Base-by-base conservation (phyloP, 2,113 vertebrate species). In the Pollachius pollachius region DNA sequence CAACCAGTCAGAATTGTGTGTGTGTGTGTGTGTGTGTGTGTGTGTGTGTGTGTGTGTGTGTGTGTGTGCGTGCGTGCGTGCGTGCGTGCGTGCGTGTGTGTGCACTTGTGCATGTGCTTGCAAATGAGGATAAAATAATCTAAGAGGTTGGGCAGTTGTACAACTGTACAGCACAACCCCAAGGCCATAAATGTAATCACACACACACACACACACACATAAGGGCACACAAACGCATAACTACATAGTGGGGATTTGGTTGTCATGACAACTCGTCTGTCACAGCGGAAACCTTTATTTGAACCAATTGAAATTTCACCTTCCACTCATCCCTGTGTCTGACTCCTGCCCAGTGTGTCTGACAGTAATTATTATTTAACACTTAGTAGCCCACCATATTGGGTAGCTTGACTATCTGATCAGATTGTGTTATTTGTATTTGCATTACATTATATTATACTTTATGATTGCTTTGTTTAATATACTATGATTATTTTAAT, bases 211-310 rank as follows among this genome's bases (percentile, higher is more conserved):
- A 4, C 15, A 18, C 63, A 41, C 8, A 18, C 37, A 30, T 15
- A 65, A 13, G 13, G 21, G 52, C 15, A 25, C 41, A 63, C 41
- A 48, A 27, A 60, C 60, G 6, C 37, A 65, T 17, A 67, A 15
- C 37, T 13, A 25, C 41, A 67, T 41, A 62, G 48, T 4, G 56
- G 62, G 69, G 37, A 1, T 62, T 34, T 19, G 66, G 85, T 80
- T 85, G 80, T 74, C 85, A 84, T 81, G 81, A 61, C 80, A 27
- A 85, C 83, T 57, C 67, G 30, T 57, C 34, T 76, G 70, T 82
- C 64, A 70, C 64, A 57, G 68, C 65, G 60, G 77, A 18, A 71
- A 68, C 61, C 30, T 73, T 66, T 73, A 16, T 77, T 77, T 69
- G 41, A 64, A 48, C 59, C 19, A 70, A 79, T 48, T 18, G 65